Evolutionary conservation across 2,113 vertebrate species (phyloP), one percentile per base, ranked within the genome.

Genomic region (Sinosuthora webbiana): DNA sequence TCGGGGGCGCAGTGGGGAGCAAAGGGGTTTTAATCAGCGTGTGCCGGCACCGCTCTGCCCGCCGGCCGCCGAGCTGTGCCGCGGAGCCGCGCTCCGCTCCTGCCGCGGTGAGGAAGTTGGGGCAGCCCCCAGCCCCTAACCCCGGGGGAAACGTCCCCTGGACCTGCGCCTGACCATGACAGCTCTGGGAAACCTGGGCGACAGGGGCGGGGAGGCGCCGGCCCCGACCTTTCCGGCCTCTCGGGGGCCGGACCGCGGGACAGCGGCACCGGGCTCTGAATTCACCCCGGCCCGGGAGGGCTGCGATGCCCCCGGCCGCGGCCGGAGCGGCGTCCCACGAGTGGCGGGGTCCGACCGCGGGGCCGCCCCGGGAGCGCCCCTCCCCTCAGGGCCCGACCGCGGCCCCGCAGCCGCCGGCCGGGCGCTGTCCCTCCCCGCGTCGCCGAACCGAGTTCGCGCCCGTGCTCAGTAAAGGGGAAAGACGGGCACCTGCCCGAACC

Each of bases 91-190:
- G 52, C 52, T 76, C 63, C 16, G 18, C 52, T 70, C 20, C 18
- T 1, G 23, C 2, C 15, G 31, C 6, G 15, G 4, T 7, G 18
- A 11, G 19, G 45, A 5, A 41, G 45, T 5, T 60, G 42, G 4
- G 64, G 42, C 31, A 35, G 49, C 13, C 41, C 41, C 63, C 6
- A 7, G 3, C 4, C 21, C n/a, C 18, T 44, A 41, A 14, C 5
- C 15, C 11, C 5, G 9, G 15, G 17, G 17, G 2, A 10, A 44
- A 7, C 22, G 39, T 39, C 18, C 35, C 41, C 31, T 11, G 39
- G 14, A 9, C 23, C 53, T 16, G 44, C 53, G n/a, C 31, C 76
- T 37, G 20, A 31, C 39, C 49, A 5, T 27, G 65, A 52, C 76
- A 74, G 67, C 28, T n/a, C 6, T 24, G 21, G 69, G 30, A 33